Percentiles rank a stretch among this genome's conserved stretches.
These are phyloP conservation scores for Quadriops clusia DNA, from an alignment of 2,888 invertebrate species.

Conservation along the genomic window DNA sequence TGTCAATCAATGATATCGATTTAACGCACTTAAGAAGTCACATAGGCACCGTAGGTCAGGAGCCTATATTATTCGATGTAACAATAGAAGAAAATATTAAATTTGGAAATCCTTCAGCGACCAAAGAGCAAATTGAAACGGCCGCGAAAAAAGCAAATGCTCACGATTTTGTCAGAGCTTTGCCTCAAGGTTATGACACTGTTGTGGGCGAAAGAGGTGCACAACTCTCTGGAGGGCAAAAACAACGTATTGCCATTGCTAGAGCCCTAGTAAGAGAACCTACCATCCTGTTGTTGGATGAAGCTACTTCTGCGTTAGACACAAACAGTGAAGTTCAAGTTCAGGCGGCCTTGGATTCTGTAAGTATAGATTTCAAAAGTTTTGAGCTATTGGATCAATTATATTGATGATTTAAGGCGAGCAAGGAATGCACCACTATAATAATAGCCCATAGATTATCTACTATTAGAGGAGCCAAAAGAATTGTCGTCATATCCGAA, in stretches of 20 bases:
- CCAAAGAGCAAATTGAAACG: constrained; percentile 51
- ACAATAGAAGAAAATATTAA: constrained; percentile 76
- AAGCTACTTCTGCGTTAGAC: constrained; percentile 84
- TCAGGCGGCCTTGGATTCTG: constrained; percentile 66
- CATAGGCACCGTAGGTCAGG: constrained; percentile 85
- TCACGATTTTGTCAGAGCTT: constrained; percentile 59
- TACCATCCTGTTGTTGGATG: constrained; percentile 65
- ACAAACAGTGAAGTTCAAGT: constrained; percentile 78
- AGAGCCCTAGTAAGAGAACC: constrained; percentile 75
- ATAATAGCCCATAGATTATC: constrained; percentile 69
- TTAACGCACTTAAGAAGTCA: constrained; percentile 65
- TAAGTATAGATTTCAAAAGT: constrained; percentile 23
- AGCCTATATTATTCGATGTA: constrained; percentile 76
- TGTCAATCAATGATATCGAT: constrained; percentile 60
- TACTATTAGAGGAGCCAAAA: constrained; percentile 60
- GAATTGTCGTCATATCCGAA: constrained; percentile 58
- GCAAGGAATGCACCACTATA: constrained; percentile 63
- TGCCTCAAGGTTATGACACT: constrained; percentile 72
- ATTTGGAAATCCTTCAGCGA: constrained; percentile 57
- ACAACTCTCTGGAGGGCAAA: constrained; percentile 78
- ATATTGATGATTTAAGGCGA: constrained; percentile 39
- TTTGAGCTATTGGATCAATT: constrained; percentile 1
- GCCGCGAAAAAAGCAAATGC: constrained; percentile 68
- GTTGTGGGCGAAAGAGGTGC: constrained; percentile 77
- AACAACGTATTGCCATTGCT: constrained; percentile 84